Conservation (phyloP, 1,140 invertebrate genomes). For the Leptinotarsa defecta region DNA sequence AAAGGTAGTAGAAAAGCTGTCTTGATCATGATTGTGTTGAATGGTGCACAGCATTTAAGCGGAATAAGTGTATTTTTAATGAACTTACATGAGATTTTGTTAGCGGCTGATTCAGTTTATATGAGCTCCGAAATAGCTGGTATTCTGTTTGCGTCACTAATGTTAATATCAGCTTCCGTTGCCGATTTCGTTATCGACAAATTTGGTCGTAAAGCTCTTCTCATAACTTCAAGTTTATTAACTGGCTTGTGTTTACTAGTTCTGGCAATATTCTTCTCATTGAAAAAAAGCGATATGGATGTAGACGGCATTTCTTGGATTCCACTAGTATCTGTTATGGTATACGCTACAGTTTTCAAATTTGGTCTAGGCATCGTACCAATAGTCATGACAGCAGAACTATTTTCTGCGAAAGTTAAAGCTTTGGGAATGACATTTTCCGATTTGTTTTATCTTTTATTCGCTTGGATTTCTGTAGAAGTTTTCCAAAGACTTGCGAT, state of each 20-base stretch:
- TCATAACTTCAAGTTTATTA: slow-evolving; percentile 48
- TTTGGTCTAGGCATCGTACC: slow-evolving; percentile 62
- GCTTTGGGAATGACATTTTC: slow-evolving; percentile 52
- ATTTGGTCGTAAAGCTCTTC: slow-evolving; percentile 56
- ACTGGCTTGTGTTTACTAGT: slow-evolving; percentile 37
- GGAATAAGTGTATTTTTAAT: slow-evolving; percentile 63
- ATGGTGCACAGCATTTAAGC: slow-evolving; percentile 60
- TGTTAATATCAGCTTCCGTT: slow-evolving; percentile 45
- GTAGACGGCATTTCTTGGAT: slow-evolving; percentile 38
- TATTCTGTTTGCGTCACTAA: slow-evolving; percentile 55
- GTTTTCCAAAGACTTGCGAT: slow-evolving; percentile 62
- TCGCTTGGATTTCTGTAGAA: slow-evolving; percentile 71
- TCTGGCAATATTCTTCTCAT: slow-evolving; percentile 46
- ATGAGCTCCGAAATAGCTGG: slow-evolving; percentile 46
- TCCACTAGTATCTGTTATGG: slow-evolving; percentile 41
- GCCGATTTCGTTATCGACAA: slow-evolving; percentile 54
- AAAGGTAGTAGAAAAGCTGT: slow-evolving; percentile 46
- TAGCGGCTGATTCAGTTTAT: slow-evolving; percentile 50
- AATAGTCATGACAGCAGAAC: slow-evolving; percentile 71
- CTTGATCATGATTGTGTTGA: slow-evolving; percentile 55
- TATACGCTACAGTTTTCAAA: slow-evolving; percentile 46
- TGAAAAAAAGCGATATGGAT: slow-evolving; percentile 34
- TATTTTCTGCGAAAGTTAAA: slow-evolving; percentile 68
- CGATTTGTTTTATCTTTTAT: slow-evolving; percentile 45
- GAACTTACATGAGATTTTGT: slow-evolving; percentile 60